Evolutionary conservation across 2,888 invertebrate genomes (phyloP).

Genomic region (Clistopyga incitator): DNA sequence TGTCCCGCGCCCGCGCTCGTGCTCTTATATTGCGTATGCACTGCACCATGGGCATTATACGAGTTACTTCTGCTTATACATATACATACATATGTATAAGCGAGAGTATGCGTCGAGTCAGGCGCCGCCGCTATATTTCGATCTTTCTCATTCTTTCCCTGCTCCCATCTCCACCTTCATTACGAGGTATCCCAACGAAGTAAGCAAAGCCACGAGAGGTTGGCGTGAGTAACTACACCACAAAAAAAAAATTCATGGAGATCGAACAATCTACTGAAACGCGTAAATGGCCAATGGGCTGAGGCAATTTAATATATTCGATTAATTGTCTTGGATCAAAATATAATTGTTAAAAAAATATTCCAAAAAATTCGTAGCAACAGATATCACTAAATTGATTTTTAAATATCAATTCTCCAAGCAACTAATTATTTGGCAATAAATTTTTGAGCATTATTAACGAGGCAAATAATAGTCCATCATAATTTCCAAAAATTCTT

Average conservation of each 20-base stretch:
- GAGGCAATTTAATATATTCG: background rate
- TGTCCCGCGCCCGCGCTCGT: conserved; percentile 67
- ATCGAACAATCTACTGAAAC: background rate
- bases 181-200: conserved; percentile 69
- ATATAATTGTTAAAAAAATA: no score
- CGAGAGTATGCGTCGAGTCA: conserved; percentile 1
- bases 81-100: conserved; percentile 8
- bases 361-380: no score
- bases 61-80: conserved; percentile 17
- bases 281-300: background rate
- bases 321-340: no score
- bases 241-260: background rate
- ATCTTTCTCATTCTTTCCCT: conserved; percentile 50
- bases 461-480: no score
- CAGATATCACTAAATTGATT: no score
- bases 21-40: conserved; percentile 70
- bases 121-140: conserved; percentile 64
- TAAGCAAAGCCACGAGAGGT: conserved; percentile 1
- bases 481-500: no score
- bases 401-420: no score
- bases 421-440: no score
- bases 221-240: background rate
- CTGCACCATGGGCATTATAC: conserved; percentile 64
- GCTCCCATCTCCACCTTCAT: conserved; percentile 71
- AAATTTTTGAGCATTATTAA: no score